Conservation (phyloP, 2,888 invertebrate species). For the Stenotaenia linearis region DNA sequence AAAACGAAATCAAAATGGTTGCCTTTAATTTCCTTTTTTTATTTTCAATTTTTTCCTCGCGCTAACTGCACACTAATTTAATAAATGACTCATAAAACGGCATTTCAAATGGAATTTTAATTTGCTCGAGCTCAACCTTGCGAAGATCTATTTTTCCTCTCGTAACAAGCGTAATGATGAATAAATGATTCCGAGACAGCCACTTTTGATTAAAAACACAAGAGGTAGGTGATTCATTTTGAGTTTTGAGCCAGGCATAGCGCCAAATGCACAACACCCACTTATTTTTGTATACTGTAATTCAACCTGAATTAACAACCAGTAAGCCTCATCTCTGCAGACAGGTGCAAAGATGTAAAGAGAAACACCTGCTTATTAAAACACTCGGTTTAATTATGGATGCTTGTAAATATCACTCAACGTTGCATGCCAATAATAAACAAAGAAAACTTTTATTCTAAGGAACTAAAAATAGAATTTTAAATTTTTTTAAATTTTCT, state of each 20-base stretch:
- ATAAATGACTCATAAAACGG: constrained; percentile 8
- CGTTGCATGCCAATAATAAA: too few species aligned
- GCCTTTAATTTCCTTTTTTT: neutral
- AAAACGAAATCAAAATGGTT: neutral
- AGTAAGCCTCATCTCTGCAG: neutral
- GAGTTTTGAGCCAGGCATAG: neutral
- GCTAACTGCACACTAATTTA: neutral
- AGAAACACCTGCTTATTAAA: neutral
- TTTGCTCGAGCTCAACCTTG: neutral
- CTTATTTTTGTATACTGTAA: neutral
- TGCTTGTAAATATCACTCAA: too few species aligned
- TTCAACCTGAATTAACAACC: neutral
- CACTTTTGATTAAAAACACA: constrained; percentile 12
- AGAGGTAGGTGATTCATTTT: constrained; percentile 16
- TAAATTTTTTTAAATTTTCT: too few species aligned
- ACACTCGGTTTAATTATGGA: neutral
- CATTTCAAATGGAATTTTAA: neutral
- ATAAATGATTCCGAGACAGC: neutral
- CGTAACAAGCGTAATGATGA: neutral
- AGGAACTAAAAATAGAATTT: too few species aligned
- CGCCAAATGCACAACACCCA: constrained; percentile 13
- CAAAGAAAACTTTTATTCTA: too few species aligned
- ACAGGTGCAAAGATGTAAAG: neutral
- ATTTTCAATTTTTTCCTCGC: too few species aligned
- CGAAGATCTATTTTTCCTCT: neutral